These are phyloP conservation scores for Epinephelus awoara DNA, from an alignment of 2,797 vertebrate species.

Conservation along the genomic window DNA sequence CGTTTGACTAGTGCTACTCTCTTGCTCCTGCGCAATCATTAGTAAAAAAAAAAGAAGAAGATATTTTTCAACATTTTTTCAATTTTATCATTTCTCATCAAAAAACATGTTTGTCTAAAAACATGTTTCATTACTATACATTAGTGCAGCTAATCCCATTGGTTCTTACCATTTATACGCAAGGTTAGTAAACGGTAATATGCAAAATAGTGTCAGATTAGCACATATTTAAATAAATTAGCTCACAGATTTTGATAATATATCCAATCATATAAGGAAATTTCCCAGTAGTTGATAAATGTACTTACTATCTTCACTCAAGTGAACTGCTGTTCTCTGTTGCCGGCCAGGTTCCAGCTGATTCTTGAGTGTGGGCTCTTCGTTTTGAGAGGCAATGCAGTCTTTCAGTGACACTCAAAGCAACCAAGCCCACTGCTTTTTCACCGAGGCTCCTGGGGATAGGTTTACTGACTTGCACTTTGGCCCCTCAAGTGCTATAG, in stretches of 20 bases:
- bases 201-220: neutral
- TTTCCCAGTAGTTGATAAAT: neutral
- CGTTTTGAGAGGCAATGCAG: slow-evolving; percentile 76
- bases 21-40: neutral
- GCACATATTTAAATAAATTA: neutral
- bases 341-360: slow-evolving; percentile 60
- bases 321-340: slow-evolving; percentile 49
- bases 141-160: neutral
- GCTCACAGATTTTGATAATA: neutral
- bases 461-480: slow-evolving; percentile 76
- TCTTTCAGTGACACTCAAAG: slow-evolving; percentile 65
- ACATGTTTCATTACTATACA: neutral
- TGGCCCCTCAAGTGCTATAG: slow-evolving; percentile 64
- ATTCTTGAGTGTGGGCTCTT: slow-evolving; percentile 61
- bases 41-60: too few relatives aligned
- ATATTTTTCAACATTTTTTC: neutral
- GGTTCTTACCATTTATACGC: neutral
- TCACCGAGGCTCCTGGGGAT: slow-evolving; percentile 60
- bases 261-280: neutral
- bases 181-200: neutral
- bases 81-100: neutral
- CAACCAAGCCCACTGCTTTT: slow-evolving; percentile 63
- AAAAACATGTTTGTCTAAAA: neutral
- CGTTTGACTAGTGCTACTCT: neutral
- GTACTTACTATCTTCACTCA: slow-evolving; percentile 72